Evolutionary conservation across 1,140 invertebrate genomes (phyloP).

Genomic region (Aleiodes sp.): DNA sequence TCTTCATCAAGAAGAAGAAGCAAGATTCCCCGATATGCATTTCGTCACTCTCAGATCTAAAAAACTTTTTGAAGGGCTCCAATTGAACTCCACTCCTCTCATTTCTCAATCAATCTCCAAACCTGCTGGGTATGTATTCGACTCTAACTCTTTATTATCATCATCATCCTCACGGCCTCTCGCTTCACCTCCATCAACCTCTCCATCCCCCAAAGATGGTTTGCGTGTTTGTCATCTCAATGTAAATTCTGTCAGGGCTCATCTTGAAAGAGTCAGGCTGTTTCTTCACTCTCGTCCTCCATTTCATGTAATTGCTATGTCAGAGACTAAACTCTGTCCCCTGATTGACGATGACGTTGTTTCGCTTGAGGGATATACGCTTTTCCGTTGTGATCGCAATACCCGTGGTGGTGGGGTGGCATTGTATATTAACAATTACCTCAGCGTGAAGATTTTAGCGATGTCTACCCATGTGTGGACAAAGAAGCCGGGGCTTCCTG

Average conservation of each 20-base stretch:
- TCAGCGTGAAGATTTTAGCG: not conserved
- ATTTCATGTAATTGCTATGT: not conserved
- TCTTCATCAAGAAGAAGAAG: not conserved
- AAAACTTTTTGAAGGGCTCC: not conserved
- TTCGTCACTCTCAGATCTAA: not conserved
- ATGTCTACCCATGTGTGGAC: not conserved
- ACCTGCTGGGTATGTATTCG: not conserved
- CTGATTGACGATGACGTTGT: conserved; percentile 23
- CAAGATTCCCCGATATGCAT: not conserved
- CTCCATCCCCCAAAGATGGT: not conserved
- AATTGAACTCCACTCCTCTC: not conserved
- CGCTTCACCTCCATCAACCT: not conserved
- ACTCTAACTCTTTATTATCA: not conserved
- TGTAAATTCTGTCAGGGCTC: not conserved
- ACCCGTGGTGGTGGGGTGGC: conserved; percentile 17
- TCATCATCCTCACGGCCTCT: not conserved
- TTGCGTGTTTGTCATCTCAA: not conserved
- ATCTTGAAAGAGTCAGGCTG: not conserved
- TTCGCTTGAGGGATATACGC: conserved; percentile 17
- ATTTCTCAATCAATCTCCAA: not conserved
- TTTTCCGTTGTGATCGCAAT: conserved; percentile 11
- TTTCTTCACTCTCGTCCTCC: not conserved
- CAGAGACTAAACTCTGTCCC: not conserved
- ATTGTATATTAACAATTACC: not conserved
- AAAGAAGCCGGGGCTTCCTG: not conserved